Percentiles rank a stretch among this genome's conserved stretches.
Evolutionary conservation across 1,140 invertebrate species (phyloP).

Genomic region (Diorhabda elongata): DNA sequence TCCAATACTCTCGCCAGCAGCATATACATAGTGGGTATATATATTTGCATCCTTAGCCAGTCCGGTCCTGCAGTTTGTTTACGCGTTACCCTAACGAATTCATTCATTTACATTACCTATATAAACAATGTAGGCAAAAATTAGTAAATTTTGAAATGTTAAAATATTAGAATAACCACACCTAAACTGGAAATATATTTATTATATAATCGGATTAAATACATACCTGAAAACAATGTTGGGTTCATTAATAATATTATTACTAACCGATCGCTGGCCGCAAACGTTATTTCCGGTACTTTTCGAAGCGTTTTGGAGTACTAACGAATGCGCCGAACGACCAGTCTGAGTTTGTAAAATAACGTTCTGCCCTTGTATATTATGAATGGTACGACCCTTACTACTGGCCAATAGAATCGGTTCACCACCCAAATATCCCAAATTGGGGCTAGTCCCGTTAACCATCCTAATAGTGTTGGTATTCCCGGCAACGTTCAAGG

Average conservation of each 20-base stretch:
- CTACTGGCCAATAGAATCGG: slow-evolving; percentile 60
- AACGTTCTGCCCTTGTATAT: slow-evolving; percentile 45
- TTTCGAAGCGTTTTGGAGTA: slow-evolving; percentile 37
- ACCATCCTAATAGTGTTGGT: slow-evolving; percentile 52
- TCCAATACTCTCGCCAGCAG: no score
- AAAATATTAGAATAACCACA: no score
- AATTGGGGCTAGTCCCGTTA: slow-evolving; percentile 50
- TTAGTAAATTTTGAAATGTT: no score
- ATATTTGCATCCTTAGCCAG: no score
- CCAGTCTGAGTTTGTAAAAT: slow-evolving; percentile 40
- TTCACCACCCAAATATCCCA: slow-evolving; percentile 60
- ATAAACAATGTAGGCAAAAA: no score
- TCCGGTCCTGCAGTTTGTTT: no score
- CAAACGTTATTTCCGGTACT: slow-evolving; percentile 21
- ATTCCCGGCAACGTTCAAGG: slow-evolving; percentile 29
- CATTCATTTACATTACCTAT: no score
- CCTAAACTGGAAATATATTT: no score
- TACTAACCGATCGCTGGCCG: slow-evolving; percentile 21
- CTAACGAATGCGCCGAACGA: slow-evolving; percentile 38
- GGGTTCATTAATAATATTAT: slow-evolving; percentile 38
- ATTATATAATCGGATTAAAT: neutral
- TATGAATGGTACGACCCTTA: slow-evolving; percentile 49
- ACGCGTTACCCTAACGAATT: no score
- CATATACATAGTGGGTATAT: no score
- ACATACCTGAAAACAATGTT: slow-evolving; percentile 37